These are phyloP conservation scores for Perithous albicinctus DNA, from an alignment of 2,888 invertebrate genomes.

Conservation along the genomic window DNA sequence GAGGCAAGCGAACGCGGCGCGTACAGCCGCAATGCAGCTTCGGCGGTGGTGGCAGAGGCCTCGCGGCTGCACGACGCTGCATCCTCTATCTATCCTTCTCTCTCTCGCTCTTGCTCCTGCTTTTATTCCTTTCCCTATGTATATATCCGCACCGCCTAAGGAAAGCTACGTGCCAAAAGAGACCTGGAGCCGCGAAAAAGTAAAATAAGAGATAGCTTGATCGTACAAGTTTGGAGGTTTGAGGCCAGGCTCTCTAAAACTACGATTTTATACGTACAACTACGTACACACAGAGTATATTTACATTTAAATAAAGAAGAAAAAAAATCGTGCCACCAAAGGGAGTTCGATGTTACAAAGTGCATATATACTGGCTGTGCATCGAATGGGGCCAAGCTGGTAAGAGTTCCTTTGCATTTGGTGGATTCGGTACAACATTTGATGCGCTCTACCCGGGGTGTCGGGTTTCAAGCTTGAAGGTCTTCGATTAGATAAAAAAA, in stretches of 20 bases:
- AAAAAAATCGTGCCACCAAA: slow-evolving; percentile 6
- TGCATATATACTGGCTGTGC: slow-evolving; percentile 22
- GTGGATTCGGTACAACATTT: slow-evolving; percentile 13
- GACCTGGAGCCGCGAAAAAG: slow-evolving; percentile 40
- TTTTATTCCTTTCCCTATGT: slow-evolving; percentile 16
- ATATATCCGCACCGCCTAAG: slow-evolving; percentile 60
- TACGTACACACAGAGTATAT: slow-evolving; percentile 18
- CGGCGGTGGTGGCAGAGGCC: slow-evolving; percentile 63
- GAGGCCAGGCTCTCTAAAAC: background rate
- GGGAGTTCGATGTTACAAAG: slow-evolving; percentile 46
- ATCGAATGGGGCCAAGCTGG: slow-evolving; percentile 36
- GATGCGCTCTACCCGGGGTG: slow-evolving; percentile 4
- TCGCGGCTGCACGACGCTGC: slow-evolving; percentile 55
- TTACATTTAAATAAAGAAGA: slow-evolving; percentile 37
- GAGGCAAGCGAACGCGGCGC: slow-evolving; percentile 60
- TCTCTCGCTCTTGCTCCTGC: slow-evolving; percentile 19
- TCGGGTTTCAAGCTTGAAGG: slow-evolving; percentile 41
- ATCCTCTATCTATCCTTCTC: slow-evolving; percentile 42
- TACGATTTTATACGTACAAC: background rate
- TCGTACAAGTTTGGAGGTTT: slow-evolving; percentile 28
- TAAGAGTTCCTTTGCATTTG: slow-evolving; percentile 21
- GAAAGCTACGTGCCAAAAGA: slow-evolving; percentile 62
- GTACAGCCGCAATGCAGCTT: slow-evolving; percentile 69
- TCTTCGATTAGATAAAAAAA: slow-evolving; percentile 39
- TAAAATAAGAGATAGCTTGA: slow-evolving; percentile 22